Percentiles rank a stretch among this genome's conserved stretches.
phyloP scores from a whole-genome alignment of 2,888 invertebrate genomes.

The Lordiphosa fenestrarum region DNA sequence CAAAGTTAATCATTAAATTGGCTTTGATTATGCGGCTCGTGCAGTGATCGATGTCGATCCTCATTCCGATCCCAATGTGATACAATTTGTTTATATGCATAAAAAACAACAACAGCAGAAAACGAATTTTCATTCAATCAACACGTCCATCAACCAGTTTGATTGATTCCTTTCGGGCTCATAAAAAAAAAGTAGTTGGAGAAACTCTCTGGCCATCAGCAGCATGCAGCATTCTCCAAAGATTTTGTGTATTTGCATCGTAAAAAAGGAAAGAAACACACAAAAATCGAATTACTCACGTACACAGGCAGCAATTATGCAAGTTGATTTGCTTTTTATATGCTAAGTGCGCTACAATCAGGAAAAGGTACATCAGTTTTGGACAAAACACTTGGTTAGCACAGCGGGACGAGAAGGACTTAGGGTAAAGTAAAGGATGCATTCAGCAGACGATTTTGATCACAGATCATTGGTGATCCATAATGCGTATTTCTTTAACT shows the following conservation, averaged over 20 bases:
- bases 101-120: conserved; percentile 52
- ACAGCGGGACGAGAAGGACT: too few relatives aligned
- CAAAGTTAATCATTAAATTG: conserved; percentile 70
- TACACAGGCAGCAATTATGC: conserved; percentile 58
- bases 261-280: conserved; percentile 22
- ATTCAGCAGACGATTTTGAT: too few relatives aligned
- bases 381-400: too few relatives aligned
- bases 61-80: conserved; percentile 12
- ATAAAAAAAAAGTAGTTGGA: conserved; percentile 44
- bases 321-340: conserved; percentile 57
- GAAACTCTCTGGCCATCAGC: conserved; percentile 9
- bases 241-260: conserved; percentile 30
- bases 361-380: neutral
- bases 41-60: conserved; percentile 47
- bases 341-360: conserved; percentile 7
- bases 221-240: conserved; percentile 19
- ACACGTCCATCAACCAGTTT: conserved; percentile 77
- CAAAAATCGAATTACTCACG: conserved; percentile 55
- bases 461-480: too few relatives aligned
- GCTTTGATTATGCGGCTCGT: conserved; percentile 70
- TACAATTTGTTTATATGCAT: conserved; percentile 69
- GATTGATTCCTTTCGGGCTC: conserved; percentile 77
- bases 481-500: too few relatives aligned
- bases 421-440: too few relatives aligned
- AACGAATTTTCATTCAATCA: conserved; percentile 76